Conservation (phyloP, 2,888 invertebrate genomes). For the Campoletis raptor region DNA sequence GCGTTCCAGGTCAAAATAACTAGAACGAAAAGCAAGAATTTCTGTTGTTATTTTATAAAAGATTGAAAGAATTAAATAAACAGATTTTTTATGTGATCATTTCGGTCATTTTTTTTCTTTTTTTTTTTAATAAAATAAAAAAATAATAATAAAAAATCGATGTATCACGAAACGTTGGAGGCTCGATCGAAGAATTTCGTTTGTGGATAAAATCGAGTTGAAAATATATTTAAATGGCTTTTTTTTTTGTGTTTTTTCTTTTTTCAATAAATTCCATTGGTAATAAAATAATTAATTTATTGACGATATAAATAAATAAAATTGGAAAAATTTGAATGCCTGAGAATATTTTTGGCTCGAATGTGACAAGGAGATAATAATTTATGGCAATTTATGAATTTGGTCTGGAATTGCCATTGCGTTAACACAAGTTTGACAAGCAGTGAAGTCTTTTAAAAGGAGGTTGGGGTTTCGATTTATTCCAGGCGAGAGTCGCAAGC, state of each 20-base stretch:
- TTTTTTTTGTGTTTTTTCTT: background rate
- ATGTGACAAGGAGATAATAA: background rate
- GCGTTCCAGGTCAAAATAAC: constrained; percentile 30
- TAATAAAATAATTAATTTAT: background rate
- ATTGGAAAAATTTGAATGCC: background rate
- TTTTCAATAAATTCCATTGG: background rate
- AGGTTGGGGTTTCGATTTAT: constrained; percentile 55
- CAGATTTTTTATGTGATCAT: background rate
- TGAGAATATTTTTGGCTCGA: background rate
- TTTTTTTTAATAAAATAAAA: background rate
- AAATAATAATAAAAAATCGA: background rate
- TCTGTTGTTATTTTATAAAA: background rate
- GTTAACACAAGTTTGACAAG: constrained; percentile 36
- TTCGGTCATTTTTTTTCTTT: background rate
- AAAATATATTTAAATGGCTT: background rate
- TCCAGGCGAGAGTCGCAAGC: constrained; percentile 32
- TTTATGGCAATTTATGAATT: background rate
- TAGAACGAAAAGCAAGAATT: background rate
- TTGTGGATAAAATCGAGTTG: background rate
- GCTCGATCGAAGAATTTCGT: background rate
- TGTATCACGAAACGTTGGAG: background rate
- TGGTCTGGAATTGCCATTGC: constrained; percentile 29
- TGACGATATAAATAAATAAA: background rate
- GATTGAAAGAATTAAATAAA: background rate
- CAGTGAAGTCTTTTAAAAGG: background rate